Evolutionary conservation across 2,888 invertebrate species (phyloP).

Genomic region (Ormia ochracea): DNA sequence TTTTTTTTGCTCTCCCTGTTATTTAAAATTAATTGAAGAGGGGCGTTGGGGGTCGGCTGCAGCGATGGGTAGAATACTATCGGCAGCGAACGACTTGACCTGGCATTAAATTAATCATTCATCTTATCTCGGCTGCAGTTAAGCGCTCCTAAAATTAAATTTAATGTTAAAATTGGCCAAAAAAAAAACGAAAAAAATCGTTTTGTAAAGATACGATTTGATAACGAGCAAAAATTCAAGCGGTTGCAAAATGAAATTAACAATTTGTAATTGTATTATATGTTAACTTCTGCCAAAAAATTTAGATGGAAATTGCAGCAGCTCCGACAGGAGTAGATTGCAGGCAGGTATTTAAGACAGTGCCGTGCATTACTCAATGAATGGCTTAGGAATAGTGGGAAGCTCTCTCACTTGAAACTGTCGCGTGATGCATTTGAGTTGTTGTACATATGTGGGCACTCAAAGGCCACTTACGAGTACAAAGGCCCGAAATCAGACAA

Average conservation of each 20-base stretch:
- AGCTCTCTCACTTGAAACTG: no score
- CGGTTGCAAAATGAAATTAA: conserved; percentile 35
- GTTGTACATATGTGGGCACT: no score
- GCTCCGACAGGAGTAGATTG: no score
- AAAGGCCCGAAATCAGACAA: no score
- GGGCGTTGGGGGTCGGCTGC: background rate
- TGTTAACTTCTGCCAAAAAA: conserved; percentile 57
- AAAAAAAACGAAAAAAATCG: background rate
- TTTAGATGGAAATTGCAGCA: conserved; percentile 22
- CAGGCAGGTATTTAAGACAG: no score
- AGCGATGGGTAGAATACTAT: conserved; percentile 5
- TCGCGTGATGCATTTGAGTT: no score
- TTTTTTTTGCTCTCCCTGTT: background rate
- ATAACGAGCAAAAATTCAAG: background rate
- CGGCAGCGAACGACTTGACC: background rate
- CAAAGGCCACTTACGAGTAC: no score
- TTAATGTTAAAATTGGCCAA: background rate
- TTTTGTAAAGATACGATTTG: no score
- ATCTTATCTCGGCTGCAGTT: conserved; percentile 4
- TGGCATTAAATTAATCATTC: conserved; percentile 19
- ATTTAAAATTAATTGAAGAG: conserved; percentile 36
- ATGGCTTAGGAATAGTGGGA: no score
- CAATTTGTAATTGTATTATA: conserved; percentile 59
- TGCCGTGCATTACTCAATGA: no score
- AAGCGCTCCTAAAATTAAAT: conserved; percentile 9